Evolutionary conservation across 2,888 invertebrate genomes (phyloP).

Genomic region (Elysia crispata): DNA sequence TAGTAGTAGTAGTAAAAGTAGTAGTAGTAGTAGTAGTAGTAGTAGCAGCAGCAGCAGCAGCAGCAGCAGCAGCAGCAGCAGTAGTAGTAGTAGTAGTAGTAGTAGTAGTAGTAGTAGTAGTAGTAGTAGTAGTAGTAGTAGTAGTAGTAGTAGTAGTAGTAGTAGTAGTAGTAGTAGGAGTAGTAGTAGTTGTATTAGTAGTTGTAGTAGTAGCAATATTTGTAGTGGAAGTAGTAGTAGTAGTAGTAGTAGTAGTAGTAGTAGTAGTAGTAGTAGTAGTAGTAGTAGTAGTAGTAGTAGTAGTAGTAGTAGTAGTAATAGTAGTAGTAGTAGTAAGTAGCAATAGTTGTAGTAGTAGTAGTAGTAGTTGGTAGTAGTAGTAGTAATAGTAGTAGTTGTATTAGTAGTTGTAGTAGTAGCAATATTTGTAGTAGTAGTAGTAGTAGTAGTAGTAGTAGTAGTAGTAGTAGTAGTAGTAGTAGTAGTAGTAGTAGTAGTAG

Average conservation of each 20-base stretch:
- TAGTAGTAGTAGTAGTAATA: slow-evolving; percentile 1
- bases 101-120: neutral
- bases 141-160: neutral
- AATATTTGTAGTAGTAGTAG: no score
- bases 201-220: no score
- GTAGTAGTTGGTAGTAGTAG: no score
- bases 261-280: neutral
- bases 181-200: no score
- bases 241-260: neutral
- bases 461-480: slow-evolving; percentile 9
- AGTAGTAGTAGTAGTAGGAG: no score
- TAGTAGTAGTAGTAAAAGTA: neutral
- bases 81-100: neutral
- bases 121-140: neutral
- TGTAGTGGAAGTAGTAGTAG: no score
- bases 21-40: slow-evolving; percentile 20
- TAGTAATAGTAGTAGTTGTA: no score
- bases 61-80: slow-evolving; percentile 1
- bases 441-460: slow-evolving; percentile 9
- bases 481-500: no score
- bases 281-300: neutral
- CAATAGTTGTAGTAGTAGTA: no score
- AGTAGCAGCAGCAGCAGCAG: neutral
- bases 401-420: no score
- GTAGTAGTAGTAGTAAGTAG: no score